phyloP scores from a whole-genome alignment of 2,797 vertebrate species.

The Rhinichthys osculus region DNA sequence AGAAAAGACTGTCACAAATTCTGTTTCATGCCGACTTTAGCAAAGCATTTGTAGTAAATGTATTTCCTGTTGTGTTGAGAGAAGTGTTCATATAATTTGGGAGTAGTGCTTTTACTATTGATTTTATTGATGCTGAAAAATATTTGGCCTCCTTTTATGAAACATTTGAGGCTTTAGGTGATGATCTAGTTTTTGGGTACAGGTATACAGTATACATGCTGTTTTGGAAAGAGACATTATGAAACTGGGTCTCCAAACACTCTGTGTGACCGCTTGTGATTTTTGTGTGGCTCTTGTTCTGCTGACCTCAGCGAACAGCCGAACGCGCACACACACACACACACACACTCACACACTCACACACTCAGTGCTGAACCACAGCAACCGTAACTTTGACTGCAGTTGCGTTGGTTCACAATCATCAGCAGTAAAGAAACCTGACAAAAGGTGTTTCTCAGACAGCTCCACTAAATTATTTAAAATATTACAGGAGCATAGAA shows the following conservation, averaged over 20 bases:
- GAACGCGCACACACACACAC: background rate
- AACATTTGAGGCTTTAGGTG: background rate
- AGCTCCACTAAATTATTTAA: background rate
- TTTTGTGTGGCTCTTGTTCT: constrained; percentile 64
- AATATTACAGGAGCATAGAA: background rate
- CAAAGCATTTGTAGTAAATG: background rate
- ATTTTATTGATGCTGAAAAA: background rate
- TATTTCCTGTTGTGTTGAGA: background rate
- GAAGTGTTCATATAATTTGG: background rate
- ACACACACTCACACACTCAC: background rate
- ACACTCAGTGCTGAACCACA: constrained; percentile 57
- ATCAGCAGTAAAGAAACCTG: constrained; percentile 24
- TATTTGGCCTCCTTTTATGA: background rate
- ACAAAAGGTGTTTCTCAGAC: background rate
- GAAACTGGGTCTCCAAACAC: constrained; percentile 3
- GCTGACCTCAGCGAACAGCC: constrained; percentile 50
- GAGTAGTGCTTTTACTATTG: background rate
- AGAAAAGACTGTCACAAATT: background rate
- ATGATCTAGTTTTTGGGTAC: too few relatives aligned
- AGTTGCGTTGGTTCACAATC: constrained; percentile 57
- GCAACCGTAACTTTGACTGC: constrained; percentile 58
- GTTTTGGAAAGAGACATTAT: constrained; percentile 9
- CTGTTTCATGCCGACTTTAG: background rate
- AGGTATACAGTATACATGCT: background rate
- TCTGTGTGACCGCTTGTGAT: constrained; percentile 49